These are phyloP conservation scores for Lasaia peninsularis DNA, from an alignment of 1,140 invertebrate genomes.

Conservation along the genomic window DNA sequence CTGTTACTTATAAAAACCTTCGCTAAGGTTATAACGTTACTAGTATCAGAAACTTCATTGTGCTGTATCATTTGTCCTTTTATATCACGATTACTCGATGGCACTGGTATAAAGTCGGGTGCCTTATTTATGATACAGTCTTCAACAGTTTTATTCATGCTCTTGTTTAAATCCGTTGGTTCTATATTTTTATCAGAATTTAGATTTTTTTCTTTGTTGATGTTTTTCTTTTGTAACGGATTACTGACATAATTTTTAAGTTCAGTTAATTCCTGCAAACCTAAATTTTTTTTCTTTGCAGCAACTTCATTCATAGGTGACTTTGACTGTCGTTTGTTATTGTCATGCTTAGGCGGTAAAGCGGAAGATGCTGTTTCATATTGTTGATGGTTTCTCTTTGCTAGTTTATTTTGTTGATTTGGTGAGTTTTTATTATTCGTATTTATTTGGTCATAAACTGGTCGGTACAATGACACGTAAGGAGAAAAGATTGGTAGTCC, in stretches of 20 bases:
- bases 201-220: constrained; percentile 29
- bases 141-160: constrained; percentile 16
- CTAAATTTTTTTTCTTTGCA: constrained; percentile 50
- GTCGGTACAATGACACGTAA: constrained; percentile 49
- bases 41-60: constrained; percentile 65
- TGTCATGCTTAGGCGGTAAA: constrained; percentile 26
- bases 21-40: constrained; percentile 55
- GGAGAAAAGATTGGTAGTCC: constrained; percentile 58
- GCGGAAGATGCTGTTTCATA: constrained; percentile 24
- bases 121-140: constrained; percentile 29
- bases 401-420: constrained; percentile 25
- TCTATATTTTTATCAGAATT: constrained; percentile 21
- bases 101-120: constrained; percentile 43
- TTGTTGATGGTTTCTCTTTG: constrained; percentile 19
- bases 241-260: constrained; percentile 30
- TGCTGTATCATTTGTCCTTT: constrained; percentile 63
- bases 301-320: constrained; percentile 51
- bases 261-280: constrained; percentile 30
- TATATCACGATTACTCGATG: constrained; percentile 50
- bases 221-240: constrained; percentile 31
- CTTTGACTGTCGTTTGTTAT: constrained; percentile 54
- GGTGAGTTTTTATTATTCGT: constrained; percentile 13
- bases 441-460: constrained; percentile 32
- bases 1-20: constrained; percentile 69
- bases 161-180: constrained; percentile 30